Evolutionary conservation across 2,113 vertebrate genomes (phyloP), one percentile per base, ranked within the genome.

Genomic region (Carlito syrichta): DNA sequence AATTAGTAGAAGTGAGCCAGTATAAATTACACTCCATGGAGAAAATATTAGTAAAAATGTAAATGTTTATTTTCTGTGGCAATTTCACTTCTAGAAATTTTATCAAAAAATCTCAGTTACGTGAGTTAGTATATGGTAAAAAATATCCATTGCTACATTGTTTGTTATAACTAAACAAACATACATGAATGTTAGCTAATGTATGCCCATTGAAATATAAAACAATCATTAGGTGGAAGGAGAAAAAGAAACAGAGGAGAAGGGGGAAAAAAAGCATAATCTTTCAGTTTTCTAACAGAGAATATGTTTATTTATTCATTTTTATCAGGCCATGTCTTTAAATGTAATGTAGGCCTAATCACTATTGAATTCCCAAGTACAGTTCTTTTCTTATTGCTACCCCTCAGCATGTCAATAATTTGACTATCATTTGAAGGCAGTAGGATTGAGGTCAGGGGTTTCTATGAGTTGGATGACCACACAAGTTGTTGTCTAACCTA

Each of bases 71-170:
- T 78, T 89, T 17, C 4, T 68, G 74, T 91, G 83, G 62, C 6
- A 68, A 50, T 90, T 92, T 78, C 45, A 86, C 68, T 83, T 91
- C 71, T 90, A 48, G 40, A 8, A 86, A 84, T 94, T 68, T 87
- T 73, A 66, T 85, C 14, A 62, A 12, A 89, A 13, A 60, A 38
- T 48, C 0, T 62, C 13, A 35, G 10, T 45, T 90, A 83, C 60
- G 2, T 50, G 19, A 74, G 69, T 48, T 85, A 63, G 17, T 8
- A 76, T 69, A 50, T 50, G 45, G 17, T 17, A 8, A 91, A 50
- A 84, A 93, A 8, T 77, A 50, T 40, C 35, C 5, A 86, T 19
- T 76, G 27, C 48, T 76, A 14, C 16, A 62, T 66, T 71, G 3
- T 85, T 86, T 86, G 19, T 32, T 54, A 40, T 62, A 84, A 43